These are phyloP conservation scores for Macquaria ambigua DNA, from an alignment of 2,113 vertebrate genomes.

Conservation along the genomic window DNA sequence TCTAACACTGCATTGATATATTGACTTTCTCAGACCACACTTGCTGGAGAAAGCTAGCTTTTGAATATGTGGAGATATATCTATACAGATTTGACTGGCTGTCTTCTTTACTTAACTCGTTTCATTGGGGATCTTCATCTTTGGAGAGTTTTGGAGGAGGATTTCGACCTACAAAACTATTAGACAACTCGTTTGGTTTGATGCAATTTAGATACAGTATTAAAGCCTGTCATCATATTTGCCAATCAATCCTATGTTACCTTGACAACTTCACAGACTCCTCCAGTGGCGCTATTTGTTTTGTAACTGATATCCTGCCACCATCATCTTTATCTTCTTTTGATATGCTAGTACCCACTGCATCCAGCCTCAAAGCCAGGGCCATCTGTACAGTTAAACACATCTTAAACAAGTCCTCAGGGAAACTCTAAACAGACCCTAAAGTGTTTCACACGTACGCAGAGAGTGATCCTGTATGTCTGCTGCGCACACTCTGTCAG, in stretches of 20 bases:
- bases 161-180: conserved; percentile 1
- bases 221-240: conserved; percentile 20
- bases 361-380: conserved; percentile 57
- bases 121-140: conserved; percentile 1
- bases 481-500: conserved; percentile 81
- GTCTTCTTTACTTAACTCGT: background rate
- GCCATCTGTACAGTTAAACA: conserved; percentile 65
- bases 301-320: conserved; percentile 49
- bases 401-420: conserved; percentile 63
- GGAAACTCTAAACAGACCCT: conserved; percentile 70
- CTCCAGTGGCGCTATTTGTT: conserved; percentile 30
- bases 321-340: conserved; percentile 65
- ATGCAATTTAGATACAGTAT: conserved; percentile 15
- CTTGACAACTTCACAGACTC: conserved; percentile 34
- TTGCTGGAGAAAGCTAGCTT: conserved; percentile 17
- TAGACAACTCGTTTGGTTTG: background rate
- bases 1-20: conserved; percentile 31
- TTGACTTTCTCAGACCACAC: conserved; percentile 34
- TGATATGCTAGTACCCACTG: conserved; percentile 48
- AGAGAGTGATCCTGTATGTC: conserved; percentile 49
- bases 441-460: conserved; percentile 57
- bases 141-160: background rate
- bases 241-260: conserved; percentile 15
- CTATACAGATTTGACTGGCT: conserved; percentile 18
- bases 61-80: conserved; percentile 25